These are phyloP conservation scores for Nannoperca australis DNA, from an alignment of 2,797 vertebrate species.

Conservation along the genomic window DNA sequence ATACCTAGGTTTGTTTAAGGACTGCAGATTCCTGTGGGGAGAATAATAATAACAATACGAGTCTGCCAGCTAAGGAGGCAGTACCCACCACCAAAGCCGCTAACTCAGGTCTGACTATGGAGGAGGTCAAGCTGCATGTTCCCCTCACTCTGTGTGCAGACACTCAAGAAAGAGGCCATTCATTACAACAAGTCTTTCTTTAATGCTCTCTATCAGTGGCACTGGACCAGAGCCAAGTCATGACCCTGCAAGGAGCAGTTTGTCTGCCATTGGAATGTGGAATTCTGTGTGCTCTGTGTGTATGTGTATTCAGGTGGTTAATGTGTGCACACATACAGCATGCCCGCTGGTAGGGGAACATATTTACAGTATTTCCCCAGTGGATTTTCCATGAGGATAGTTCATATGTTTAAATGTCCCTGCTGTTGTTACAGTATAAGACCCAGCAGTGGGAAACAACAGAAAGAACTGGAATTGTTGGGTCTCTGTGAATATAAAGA, in stretches of 20 bases:
- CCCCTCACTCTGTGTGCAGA: conserved; percentile 30
- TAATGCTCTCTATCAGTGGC: conserved; percentile 56
- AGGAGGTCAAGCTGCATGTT: conserved; percentile 46
- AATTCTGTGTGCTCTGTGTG: no score
- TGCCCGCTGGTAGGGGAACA: no score
- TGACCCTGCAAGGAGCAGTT: conserved; percentile 26
- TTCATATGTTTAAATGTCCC: no score
- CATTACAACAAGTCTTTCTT: conserved; percentile 75
- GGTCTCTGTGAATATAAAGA: no score
- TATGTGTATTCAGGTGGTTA: no score
- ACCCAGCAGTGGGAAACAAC: no score
- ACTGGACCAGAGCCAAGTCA: conserved; percentile 54
- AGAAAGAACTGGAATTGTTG: no score
- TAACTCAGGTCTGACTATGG: conserved; percentile 37
- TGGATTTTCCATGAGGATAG: no score
- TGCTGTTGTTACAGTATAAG: no score
- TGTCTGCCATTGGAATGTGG: conserved; percentile 12
- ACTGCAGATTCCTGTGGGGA: conserved; percentile 32
- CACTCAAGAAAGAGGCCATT: conserved; percentile 73
- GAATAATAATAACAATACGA: conserved; percentile 52
- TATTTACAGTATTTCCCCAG: no score
- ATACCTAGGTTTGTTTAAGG: conserved; percentile 57
- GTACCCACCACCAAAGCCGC: background rate
- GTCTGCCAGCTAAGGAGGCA: conserved; percentile 26
- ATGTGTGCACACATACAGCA: no score